Evolutionary conservation across 1,140 invertebrate genomes (phyloP).

Genomic region (Eriosoma lanigerum): DNA sequence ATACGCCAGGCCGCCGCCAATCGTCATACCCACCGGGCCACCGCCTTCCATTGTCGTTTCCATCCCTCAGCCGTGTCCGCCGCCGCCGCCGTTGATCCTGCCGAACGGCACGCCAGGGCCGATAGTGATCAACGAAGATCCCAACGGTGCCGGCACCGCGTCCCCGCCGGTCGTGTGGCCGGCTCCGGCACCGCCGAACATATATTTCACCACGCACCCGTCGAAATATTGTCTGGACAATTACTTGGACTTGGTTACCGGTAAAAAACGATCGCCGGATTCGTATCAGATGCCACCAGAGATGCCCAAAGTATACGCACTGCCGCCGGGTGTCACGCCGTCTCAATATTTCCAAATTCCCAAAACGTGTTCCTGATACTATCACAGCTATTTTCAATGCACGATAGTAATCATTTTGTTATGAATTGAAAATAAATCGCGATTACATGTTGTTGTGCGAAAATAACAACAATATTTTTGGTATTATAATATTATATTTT

Average conservation of each 20-base stretch:
- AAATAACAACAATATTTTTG: no score
- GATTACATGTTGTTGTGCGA: no score
- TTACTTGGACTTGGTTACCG: no score
- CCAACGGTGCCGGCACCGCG: not conserved
- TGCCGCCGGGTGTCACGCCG: not conserved
- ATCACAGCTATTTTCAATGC: no score
- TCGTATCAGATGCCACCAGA: not conserved
- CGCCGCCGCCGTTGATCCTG: not conserved
- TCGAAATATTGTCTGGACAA: not conserved
- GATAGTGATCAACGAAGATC: not conserved
- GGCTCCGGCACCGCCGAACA: not conserved
- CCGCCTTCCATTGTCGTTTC: slow-evolving; percentile 36
- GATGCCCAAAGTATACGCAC: not conserved
- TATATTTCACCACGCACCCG: slow-evolving; percentile 26
- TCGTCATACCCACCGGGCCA: slow-evolving; percentile 9
- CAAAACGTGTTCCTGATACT: not conserved
- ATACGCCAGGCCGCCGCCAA: not conserved
- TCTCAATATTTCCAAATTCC: not conserved
- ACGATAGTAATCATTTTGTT: no score
- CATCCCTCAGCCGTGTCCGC: not conserved
- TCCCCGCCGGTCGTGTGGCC: not conserved
- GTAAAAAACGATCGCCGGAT: not conserved
- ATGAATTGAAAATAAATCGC: not conserved
- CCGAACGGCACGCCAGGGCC: not conserved
- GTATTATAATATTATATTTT: no score